These are phyloP conservation scores for Papilio aristodemus DNA, from an alignment of 1,140 invertebrate genomes.

Conservation along the genomic window DNA sequence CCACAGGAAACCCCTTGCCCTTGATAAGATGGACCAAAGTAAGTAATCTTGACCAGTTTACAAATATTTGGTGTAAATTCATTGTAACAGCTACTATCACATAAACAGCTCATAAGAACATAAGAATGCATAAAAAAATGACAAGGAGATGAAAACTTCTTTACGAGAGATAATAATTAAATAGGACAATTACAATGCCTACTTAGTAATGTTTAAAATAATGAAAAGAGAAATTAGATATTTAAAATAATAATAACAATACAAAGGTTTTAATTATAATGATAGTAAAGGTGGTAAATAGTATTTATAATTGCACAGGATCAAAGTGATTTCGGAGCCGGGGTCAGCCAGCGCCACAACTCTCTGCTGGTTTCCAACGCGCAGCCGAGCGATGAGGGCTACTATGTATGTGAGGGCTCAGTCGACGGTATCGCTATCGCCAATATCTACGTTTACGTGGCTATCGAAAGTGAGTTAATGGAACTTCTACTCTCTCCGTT, in stretches of 20 bases:
- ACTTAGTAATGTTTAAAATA: too few relatives aligned
- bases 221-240: too few relatives aligned
- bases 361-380: slow-evolving; percentile 86
- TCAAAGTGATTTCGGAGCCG: slow-evolving; percentile 78
- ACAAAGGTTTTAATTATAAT: not conserved
- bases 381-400: slow-evolving; percentile 87
- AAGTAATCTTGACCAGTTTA: slow-evolving; percentile 40
- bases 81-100: too few relatives aligned
- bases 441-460: slow-evolving; percentile 87
- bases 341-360: slow-evolving; percentile 85
- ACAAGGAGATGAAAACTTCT: too few relatives aligned
- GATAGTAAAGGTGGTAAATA: not conserved
- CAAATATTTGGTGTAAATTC: too few relatives aligned
- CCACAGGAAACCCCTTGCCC: slow-evolving; percentile 85
- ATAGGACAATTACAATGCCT: too few relatives aligned
- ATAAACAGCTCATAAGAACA: too few relatives aligned
- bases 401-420: slow-evolving; percentile 88
- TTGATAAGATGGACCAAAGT: slow-evolving; percentile 91
- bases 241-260: too few relatives aligned
- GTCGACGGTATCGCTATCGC: slow-evolving; percentile 80
- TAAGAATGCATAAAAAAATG: too few relatives aligned
- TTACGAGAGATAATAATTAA: too few relatives aligned
- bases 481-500: not conserved
- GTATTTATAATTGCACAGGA: slow-evolving; percentile 46
- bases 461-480: slow-evolving; percentile 90